A percentile compares a stretch with the other conserved stretches of the same genome.
Evolutionary conservation across 1,140 invertebrate genomes (phyloP).

Genomic region (Sesamia nonagrioides): DNA sequence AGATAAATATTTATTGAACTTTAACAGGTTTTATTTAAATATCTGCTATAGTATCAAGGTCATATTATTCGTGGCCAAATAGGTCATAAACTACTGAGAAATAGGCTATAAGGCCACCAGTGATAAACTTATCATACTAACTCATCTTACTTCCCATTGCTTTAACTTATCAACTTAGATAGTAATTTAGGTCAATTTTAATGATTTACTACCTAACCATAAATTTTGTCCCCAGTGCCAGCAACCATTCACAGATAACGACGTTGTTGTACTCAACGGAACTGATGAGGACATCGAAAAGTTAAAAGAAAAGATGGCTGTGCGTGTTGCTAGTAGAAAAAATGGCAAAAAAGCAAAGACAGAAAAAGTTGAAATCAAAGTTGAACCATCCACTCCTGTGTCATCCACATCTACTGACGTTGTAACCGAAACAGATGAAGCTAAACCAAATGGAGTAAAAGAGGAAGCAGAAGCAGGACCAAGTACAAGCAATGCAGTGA

Average conservation of each 20-base stretch:
- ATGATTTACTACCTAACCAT: neutral
- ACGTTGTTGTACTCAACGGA: constrained; percentile 96
- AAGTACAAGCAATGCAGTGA: constrained; percentile 56
- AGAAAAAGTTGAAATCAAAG: constrained; percentile 61
- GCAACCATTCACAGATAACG: constrained; percentile 91
- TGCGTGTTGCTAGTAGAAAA: constrained; percentile 90
- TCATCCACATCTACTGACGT: constrained; percentile 48
- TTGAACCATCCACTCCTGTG: constrained; percentile 53
- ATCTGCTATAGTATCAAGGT: too few relatives aligned
- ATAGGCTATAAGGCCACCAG: neutral
- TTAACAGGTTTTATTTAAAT: too few relatives aligned
- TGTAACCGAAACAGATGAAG: constrained; percentile 48
- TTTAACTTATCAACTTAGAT: neutral
- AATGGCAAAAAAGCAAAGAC: constrained; percentile 89
- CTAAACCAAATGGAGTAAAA: constrained; percentile 52
- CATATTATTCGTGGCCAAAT: constrained; percentile 5
- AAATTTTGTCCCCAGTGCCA: constrained; percentile 90
- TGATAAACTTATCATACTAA: neutral
- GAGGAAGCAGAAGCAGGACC: constrained; percentile 54
- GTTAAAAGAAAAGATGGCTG: constrained; percentile 90
- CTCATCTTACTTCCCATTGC: neutral
- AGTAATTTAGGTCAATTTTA: constrained; percentile 1
- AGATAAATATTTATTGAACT: too few relatives aligned
- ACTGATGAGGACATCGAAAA: constrained; percentile 92
- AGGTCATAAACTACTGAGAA: neutral